Percentiles rank a stretch among this genome's conserved stretches.
Evolutionary conservation across 2,797 vertebrate genomes (phyloP).

Genomic region (Ctenochaetus hawaiiensis): DNA sequence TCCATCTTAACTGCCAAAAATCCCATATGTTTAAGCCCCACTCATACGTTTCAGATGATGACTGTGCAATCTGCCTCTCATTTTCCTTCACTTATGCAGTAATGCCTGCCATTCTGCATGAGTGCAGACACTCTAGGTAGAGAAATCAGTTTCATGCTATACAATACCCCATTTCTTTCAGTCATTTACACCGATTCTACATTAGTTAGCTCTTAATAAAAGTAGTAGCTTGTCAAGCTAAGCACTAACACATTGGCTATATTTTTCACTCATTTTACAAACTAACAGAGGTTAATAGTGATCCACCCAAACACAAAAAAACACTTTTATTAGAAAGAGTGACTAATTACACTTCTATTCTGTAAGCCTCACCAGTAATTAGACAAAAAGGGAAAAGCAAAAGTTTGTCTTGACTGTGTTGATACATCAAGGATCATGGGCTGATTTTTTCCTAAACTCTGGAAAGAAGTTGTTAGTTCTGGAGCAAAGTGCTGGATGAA

Average conservation of each 20-base stretch:
- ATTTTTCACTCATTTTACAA: no score
- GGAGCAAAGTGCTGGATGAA: not conserved
- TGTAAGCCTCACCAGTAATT: no score
- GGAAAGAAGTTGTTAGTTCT: not conserved
- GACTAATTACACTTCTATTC: no score
- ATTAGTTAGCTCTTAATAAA: not conserved
- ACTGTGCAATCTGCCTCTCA: constrained; percentile 29
- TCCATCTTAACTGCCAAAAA: constrained; percentile 51
- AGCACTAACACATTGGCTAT: no score
- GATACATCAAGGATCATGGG: not conserved
- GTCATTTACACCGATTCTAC: not conserved
- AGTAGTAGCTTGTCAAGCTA: no score
- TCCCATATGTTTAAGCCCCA: constrained; percentile 45
- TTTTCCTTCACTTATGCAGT: constrained; percentile 12
- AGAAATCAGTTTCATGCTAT: not conserved
- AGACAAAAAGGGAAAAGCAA: no score
- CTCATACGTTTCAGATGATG: constrained; percentile 21
- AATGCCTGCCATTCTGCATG: not conserved
- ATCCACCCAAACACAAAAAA: not conserved
- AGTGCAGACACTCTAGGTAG: constrained; percentile 6
- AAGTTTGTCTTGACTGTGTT: no score
- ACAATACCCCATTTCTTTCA: not conserved
- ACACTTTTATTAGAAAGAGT: not conserved
- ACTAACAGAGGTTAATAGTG: no score
- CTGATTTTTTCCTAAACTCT: not conserved